These are phyloP conservation scores for Erinaceus europaeus DNA, from an alignment of 2,113 vertebrate species.

Conservation along the genomic window DNA sequence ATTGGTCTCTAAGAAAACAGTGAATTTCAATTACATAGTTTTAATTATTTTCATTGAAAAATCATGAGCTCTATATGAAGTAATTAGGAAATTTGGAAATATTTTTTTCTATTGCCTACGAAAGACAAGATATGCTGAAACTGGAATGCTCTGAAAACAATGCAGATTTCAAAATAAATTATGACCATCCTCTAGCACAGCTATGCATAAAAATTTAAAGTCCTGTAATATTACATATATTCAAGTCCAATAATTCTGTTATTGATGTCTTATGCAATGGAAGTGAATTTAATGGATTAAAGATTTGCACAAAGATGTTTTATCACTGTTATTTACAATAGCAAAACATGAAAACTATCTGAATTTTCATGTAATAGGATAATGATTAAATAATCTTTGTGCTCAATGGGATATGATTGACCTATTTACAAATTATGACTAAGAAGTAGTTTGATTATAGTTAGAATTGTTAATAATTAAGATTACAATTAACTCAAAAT, in stretches of 20 bases:
- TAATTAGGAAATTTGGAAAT: slow-evolving; percentile 47
- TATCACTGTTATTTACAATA: slow-evolving; percentile 23
- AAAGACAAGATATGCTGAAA: neutral
- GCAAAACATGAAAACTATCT: slow-evolving; percentile 16
- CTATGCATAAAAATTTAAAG: neutral
- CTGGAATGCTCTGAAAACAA: slow-evolving; percentile 5
- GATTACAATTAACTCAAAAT: slow-evolving; percentile 25
- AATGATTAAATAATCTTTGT: slow-evolving; percentile 40
- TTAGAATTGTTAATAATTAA: slow-evolving; percentile 15
- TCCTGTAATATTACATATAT: neutral
- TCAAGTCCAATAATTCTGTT: neutral
- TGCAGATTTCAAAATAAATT: slow-evolving; percentile 30
- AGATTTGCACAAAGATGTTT: neutral
- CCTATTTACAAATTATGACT: slow-evolving; percentile 31
- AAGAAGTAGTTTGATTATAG: slow-evolving; percentile 10
- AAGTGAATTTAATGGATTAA: slow-evolving; percentile 40
- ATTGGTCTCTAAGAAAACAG: slow-evolving; percentile 19
- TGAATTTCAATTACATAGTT: slow-evolving; percentile 12
- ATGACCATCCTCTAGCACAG: neutral
- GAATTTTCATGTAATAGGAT: slow-evolving; percentile 12
- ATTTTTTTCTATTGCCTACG: slow-evolving; percentile 26
- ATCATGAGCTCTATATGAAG: neutral
- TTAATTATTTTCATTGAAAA: slow-evolving; percentile 33
- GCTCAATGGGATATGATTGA: neutral
- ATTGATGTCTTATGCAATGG: neutral